Evolutionary conservation across 2,888 invertebrate genomes (phyloP).

Genomic region (Dryococelus australis): DNA sequence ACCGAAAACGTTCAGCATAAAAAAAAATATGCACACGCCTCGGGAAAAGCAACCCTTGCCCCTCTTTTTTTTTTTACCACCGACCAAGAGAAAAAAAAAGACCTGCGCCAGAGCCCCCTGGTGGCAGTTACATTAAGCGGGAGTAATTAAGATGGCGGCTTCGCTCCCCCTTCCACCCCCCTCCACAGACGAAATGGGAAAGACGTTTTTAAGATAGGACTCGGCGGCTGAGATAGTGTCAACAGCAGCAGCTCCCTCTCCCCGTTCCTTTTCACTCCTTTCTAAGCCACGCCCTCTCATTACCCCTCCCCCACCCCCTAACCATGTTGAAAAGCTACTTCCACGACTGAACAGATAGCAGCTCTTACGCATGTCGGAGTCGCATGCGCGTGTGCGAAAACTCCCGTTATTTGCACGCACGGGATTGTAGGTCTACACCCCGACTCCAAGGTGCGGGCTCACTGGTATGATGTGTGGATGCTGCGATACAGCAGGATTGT

Average conservation of each 20-base stretch:
- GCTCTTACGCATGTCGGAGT: too few relatives aligned
- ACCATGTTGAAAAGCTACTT: too few relatives aligned
- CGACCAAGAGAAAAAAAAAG: not conserved
- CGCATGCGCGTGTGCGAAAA: too few relatives aligned
- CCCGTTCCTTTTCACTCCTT: not conserved
- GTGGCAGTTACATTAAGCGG: not conserved
- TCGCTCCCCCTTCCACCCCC: not conserved
- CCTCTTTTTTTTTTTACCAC: not conserved
- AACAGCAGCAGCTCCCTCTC: not conserved
- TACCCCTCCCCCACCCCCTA: too few relatives aligned
- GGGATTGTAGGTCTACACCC: too few relatives aligned
- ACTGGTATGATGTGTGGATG: too few relatives aligned
- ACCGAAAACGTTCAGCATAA: not conserved
- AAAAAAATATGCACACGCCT: not conserved
- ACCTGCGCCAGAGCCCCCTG: not conserved
- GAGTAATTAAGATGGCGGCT: slow-evolving; percentile 6
- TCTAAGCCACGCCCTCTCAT: not conserved
- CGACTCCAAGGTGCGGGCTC: too few relatives aligned
- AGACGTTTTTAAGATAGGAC: slow-evolving; percentile 11
- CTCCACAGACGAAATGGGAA: not conserved
- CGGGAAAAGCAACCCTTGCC: not conserved
- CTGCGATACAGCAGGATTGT: too few relatives aligned
- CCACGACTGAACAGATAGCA: too few relatives aligned
- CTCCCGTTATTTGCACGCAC: too few relatives aligned
- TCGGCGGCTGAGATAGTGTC: not conserved